Conservation (phyloP, 2,113 vertebrate species). For the Carassius auratus region DNA sequence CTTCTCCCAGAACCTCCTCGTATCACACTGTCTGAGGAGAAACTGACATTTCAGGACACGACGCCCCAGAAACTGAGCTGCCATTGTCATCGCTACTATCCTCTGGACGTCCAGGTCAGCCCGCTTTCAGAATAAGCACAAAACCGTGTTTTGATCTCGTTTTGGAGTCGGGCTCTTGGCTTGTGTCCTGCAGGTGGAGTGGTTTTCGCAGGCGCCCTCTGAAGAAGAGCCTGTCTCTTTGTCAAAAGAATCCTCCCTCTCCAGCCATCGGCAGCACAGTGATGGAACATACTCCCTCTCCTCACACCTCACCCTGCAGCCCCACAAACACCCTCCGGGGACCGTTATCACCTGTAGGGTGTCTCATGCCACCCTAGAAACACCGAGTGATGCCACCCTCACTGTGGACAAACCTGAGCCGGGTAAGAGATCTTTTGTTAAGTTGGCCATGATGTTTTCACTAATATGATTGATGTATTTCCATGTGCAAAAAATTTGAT, state of each 20-base stretch:
- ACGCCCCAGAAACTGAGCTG: constrained; percentile 69
- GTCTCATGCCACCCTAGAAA: constrained; percentile 70
- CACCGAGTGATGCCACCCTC: constrained; percentile 60
- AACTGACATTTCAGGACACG: constrained; percentile 61
- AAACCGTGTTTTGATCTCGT: background rate
- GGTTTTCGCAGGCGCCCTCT: constrained; percentile 67
- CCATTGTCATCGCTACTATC: constrained; percentile 73
- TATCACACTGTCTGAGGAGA: constrained; percentile 70
- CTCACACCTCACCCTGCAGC: constrained; percentile 71
- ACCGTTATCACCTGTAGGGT: constrained; percentile 79
- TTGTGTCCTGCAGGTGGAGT: constrained; percentile 69
- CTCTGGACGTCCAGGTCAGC: constrained; percentile 72
- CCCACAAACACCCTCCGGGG: constrained; percentile 58
- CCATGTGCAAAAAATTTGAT: background rate
- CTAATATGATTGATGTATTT: background rate
- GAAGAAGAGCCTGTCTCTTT: constrained; percentile 64
- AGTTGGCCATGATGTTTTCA: background rate
- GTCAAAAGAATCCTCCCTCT: constrained; percentile 70
- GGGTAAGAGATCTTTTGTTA: constrained; percentile 56
- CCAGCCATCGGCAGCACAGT: constrained; percentile 77
- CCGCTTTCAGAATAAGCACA: background rate
- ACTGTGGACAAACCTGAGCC: constrained; percentile 61
- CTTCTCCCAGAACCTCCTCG: constrained; percentile 68
- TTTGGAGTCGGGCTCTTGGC: too few relatives aligned
- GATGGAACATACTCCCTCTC: constrained; percentile 79